phyloP scores from a whole-genome alignment of 1,140 invertebrate species.

The Brachystomella parvula region DNA sequence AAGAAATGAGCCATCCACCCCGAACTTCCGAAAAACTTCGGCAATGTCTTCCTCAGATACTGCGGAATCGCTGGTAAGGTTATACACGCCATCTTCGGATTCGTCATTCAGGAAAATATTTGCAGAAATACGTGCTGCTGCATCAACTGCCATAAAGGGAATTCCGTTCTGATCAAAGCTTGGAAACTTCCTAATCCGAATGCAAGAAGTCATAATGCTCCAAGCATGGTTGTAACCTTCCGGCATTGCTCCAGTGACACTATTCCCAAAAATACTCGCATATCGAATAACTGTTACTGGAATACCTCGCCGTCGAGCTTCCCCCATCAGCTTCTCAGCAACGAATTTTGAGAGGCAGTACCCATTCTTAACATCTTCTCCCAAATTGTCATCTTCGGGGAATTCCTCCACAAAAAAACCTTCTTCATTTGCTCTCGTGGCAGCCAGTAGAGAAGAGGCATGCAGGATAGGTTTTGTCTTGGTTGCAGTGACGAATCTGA shows the following conservation, averaged over 20 bases:
- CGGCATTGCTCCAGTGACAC: slow-evolving; percentile 7
- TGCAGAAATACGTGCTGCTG: not conserved
- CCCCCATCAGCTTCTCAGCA: not conserved
- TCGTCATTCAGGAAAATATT: not conserved
- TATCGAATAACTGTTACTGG: not conserved
- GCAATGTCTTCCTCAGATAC: not conserved
- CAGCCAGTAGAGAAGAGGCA: slow-evolving; percentile 9
- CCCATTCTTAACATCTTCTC: not conserved
- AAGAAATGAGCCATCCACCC: not conserved
- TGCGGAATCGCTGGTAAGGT: not conserved
- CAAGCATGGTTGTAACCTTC: not conserved
- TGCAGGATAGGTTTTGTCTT: not conserved
- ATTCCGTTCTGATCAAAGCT: slow-evolving; percentile 1
- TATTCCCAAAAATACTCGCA: slow-evolving; percentile 5
- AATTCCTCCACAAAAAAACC: slow-evolving; percentile 5
- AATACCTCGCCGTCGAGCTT: not conserved
- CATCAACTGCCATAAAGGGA: not conserved
- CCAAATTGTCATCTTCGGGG: not conserved
- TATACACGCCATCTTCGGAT: not conserved
- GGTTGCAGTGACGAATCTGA: not conserved
- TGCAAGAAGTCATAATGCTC: not conserved
- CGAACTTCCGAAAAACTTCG: not conserved
- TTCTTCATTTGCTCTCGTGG: not conserved
- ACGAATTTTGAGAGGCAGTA: slow-evolving; percentile 10
- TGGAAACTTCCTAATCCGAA: not conserved